Conservation (phyloP, 2,888 invertebrate species). For the Tortricodes alternella region DNA sequence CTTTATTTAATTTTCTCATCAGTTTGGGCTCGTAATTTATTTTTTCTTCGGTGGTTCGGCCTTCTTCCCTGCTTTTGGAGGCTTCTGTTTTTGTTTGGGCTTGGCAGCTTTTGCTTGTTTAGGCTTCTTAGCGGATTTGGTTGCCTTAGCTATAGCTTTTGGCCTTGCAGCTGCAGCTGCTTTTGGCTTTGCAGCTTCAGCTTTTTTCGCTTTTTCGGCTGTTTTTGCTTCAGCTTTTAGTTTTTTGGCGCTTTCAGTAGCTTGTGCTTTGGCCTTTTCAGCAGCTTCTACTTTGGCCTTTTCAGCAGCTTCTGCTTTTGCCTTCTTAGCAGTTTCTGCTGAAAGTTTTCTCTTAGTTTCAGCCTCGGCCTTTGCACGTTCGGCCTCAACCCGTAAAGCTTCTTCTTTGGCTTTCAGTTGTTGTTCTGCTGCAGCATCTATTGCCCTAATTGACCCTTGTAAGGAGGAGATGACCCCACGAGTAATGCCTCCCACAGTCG, state of each 20-base stretch:
- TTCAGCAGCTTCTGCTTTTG: constrained; percentile 36
- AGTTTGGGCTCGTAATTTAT: too few relatives aligned
- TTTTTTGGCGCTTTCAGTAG: constrained; percentile 9
- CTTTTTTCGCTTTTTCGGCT: constrained; percentile 30
- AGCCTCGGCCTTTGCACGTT: too few relatives aligned
- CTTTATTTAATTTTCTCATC: too few relatives aligned
- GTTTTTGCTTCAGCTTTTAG: constrained; percentile 39
- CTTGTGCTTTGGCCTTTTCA: constrained; percentile 3
- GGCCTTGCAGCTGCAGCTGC: too few relatives aligned
- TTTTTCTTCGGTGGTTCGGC: too few relatives aligned
- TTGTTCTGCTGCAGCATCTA: constrained; percentile 50
- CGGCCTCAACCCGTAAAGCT: constrained; percentile 37
- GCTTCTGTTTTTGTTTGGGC: constrained; percentile 19
- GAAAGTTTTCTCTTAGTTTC: too few relatives aligned
- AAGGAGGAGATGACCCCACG: constrained; percentile 46
- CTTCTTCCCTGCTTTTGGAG: constrained; percentile 32
- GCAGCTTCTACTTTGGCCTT: constrained; percentile 33
- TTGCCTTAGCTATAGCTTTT: too few relatives aligned
- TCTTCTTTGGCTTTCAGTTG: constrained; percentile 46
- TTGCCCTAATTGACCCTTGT: constrained; percentile 45
- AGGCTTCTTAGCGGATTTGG: constrained; percentile 36
- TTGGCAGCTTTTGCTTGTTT: constrained; percentile 29
- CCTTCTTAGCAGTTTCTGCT: constrained; percentile 40
- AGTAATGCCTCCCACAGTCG: constrained; percentile 37
- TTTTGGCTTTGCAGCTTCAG: not conserved